Conservation (phyloP, 2,797 vertebrate genomes). For the Melanotaenia pygmaea region DNA sequence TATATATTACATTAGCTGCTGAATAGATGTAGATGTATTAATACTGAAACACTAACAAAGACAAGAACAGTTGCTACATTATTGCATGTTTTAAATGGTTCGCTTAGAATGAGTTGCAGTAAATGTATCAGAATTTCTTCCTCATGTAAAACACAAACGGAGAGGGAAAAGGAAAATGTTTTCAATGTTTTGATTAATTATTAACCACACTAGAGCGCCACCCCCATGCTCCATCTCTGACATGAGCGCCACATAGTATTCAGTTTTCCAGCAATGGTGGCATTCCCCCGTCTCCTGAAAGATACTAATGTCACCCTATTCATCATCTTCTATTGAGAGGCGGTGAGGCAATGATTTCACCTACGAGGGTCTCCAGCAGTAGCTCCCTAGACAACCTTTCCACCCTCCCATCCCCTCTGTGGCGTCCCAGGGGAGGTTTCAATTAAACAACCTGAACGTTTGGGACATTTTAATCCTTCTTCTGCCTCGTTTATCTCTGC, state of each 20-base stretch:
- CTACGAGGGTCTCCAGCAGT: slow-evolving; percentile 71
- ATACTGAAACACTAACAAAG: neutral
- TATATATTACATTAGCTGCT: neutral
- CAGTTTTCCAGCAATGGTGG: slow-evolving; percentile 42
- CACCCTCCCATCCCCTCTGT: slow-evolving; percentile 48
- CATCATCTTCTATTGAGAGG: slow-evolving; percentile 78
- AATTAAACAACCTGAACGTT: slow-evolving; percentile 79
- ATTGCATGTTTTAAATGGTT: too few relatives aligned
- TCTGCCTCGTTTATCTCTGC: slow-evolving; percentile 76
- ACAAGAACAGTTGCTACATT: neutral
- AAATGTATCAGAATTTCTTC: neutral
- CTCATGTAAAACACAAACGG: slow-evolving; percentile 23
- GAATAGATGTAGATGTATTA: neutral
- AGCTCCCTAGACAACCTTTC: slow-evolving; percentile 61
- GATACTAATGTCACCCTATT: slow-evolving; percentile 72
- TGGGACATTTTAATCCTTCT: slow-evolving; percentile 81
- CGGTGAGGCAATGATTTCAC: slow-evolving; percentile 77
- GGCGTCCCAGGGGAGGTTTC: slow-evolving; percentile 77
- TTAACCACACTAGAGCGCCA: slow-evolving; percentile 68
- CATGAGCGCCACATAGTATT: slow-evolving; percentile 56
- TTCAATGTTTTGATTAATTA: slow-evolving; percentile 83
- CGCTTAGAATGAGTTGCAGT: neutral
- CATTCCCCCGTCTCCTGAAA: slow-evolving; percentile 63
- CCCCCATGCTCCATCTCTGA: slow-evolving; percentile 61
- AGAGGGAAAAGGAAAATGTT: slow-evolving; percentile 73